Percentiles rank a stretch among this genome's conserved stretches.
Evolutionary conservation across 2,113 vertebrate species (phyloP).

Genomic region (Nanorana parkeri): DNA sequence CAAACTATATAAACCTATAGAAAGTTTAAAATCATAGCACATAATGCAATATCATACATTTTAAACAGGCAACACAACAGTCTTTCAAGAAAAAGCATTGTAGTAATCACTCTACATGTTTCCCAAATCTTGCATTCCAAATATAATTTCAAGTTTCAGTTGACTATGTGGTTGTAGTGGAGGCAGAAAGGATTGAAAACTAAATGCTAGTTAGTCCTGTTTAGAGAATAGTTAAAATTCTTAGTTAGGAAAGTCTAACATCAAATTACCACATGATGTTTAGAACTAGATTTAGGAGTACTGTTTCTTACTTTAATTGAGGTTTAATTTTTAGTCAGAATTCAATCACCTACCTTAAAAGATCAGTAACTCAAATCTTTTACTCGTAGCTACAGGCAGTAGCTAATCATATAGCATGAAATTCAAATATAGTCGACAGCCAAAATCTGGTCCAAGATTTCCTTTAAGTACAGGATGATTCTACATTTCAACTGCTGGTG

Average conservation of each 20-base stretch:
- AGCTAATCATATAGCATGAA: background rate
- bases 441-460: background rate
- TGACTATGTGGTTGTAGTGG: conserved; percentile 11
- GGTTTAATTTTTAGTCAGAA: conserved; percentile 14
- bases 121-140: conserved; percentile 54
- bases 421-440: no score
- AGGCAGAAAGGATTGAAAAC: conserved; percentile 46
- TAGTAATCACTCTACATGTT: background rate
- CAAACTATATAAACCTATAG: no score
- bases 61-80: background rate
- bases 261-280: conserved; percentile 19
- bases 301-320: conserved; percentile 14
- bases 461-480: background rate
- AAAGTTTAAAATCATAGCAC: no score
- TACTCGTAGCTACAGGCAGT: background rate
- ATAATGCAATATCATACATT: no score
- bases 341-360: conserved; percentile 7
- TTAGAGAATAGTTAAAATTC: conserved; percentile 41
- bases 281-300: conserved; percentile 49
- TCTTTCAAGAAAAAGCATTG: background rate
- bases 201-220: conserved; percentile 51
- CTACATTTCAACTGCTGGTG: background rate
- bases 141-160: background rate
- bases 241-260: conserved; percentile 17
- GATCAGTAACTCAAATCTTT: background rate